These are phyloP conservation scores for Smithornis capensis DNA, from an alignment of 2,113 vertebrate genomes.

Conservation along the genomic window DNA sequence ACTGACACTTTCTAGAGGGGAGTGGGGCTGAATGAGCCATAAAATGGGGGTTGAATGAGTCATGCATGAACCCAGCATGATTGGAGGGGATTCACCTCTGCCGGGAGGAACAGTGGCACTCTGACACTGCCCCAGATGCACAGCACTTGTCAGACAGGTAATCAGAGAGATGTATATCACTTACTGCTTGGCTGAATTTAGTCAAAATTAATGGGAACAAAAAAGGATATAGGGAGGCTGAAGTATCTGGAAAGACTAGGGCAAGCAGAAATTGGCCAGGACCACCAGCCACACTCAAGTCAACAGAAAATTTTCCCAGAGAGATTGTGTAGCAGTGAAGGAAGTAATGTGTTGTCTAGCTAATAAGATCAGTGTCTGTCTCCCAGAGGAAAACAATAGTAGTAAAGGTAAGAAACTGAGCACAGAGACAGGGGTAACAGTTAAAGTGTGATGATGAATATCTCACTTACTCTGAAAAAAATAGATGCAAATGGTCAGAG, in stretches of 20 bases:
- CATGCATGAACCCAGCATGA: background rate
- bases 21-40: background rate
- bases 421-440: background rate
- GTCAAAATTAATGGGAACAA: background rate
- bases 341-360: background rate
- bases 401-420: background rate
- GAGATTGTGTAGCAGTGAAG: background rate
- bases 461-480: background rate
- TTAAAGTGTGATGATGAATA: background rate
- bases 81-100: background rate
- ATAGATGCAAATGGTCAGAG: background rate
- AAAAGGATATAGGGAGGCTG: accelerated
- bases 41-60: background rate
- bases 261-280: background rate
- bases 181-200: background rate
- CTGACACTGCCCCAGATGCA: background rate
- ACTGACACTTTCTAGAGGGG: background rate
- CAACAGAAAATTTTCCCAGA: background rate
- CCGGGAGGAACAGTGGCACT: background rate
- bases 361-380: background rate
- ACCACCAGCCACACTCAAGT: background rate
- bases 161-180: background rate
- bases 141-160: background rate
- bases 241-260: background rate
- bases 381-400: background rate